A percentile compares a stretch with the other conserved stretches of the same genome.
phyloP scores from a whole-genome alignment of 1,140 invertebrate species.

The Carcinoscorpius rotundicauda region DNA sequence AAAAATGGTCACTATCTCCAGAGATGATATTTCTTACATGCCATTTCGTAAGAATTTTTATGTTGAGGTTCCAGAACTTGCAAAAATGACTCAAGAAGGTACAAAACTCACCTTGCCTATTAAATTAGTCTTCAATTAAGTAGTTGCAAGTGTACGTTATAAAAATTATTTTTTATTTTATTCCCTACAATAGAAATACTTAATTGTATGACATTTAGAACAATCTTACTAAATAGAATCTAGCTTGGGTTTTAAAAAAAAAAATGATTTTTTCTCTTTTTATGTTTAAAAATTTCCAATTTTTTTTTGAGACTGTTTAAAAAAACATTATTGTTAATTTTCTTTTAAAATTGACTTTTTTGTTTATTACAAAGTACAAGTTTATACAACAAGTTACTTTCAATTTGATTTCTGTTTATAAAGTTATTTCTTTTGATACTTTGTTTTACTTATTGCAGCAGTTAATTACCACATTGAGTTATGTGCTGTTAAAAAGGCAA shows the following conservation, averaged over 20 bases:
- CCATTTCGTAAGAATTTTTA: conserved; percentile 94
- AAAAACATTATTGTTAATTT: conserved; percentile 41
- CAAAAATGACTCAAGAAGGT: conserved; percentile 79
- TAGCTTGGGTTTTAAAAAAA: too few relatives aligned
- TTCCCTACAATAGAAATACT: background rate
- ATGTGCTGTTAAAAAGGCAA: too few relatives aligned
- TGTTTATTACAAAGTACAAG: too few relatives aligned
- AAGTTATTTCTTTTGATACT: too few relatives aligned
- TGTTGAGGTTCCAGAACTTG: conserved; percentile 81
- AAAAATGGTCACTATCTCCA: conserved; percentile 62
- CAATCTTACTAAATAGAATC: too few relatives aligned
- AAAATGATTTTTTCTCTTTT: too few relatives aligned
- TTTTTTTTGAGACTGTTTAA: background rate
- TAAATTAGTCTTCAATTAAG: conserved; percentile 40
- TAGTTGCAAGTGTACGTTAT: conserved; percentile 28
- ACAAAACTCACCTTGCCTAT: conserved; percentile 23
- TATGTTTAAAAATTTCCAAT: too few relatives aligned
- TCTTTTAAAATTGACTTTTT: too few relatives aligned
- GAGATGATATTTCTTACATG: conserved; percentile 54
- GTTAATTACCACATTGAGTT: too few relatives aligned
- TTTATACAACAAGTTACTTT: too few relatives aligned
- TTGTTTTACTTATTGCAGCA: too few relatives aligned
- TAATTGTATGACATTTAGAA: conserved; percentile 41
- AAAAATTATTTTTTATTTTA: conserved; percentile 3
- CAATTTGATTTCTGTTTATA: too few relatives aligned